Base-by-base conservation (phyloP, 2,888 invertebrate genomes). In the Xanthia togata region DNA sequence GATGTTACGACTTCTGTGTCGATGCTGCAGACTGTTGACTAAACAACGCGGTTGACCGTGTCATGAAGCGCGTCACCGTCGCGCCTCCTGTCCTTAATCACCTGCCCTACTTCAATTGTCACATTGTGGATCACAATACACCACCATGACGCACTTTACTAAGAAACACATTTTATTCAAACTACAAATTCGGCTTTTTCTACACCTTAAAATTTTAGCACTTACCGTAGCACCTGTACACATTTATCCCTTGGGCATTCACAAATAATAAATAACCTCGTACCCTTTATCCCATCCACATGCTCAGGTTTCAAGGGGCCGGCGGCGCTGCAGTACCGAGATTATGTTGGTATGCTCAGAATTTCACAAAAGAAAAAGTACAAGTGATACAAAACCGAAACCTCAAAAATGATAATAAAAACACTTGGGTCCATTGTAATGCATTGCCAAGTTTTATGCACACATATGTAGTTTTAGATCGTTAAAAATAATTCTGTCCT, bases 1-100 rank as follows among this genome's bases (percentile, higher is more conserved):
- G 92, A 91, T 92, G 92, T 70, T 76, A 64, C 59, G 41, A 71
- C 64, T 81, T 75, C 90, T 89, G 87, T 88, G 80, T 79, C 80
- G 85, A 38, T 84, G 77, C 77, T 75, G 82, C 82, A 81, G 84
- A 81, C 80, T 80, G 86, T 78, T 84, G 76, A 79, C 73, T 83
- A 78, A 84, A 81, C 70, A 74, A 74, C 77, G 41, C 68, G 73
- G 76, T 74, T 90, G 88, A 89, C 89, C 89, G 89, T 90, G 90
- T 90, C 89, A 68, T 41, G 38, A 23, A 90, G 79, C 80, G 60
- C 73, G 77, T 69, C 63, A 55, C 57, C 71, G 62, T 79, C 80
- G 83, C 75, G 69, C 63, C 72, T 77, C 47, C 69, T 76, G 76
- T 69, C 59, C 74, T 78, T 79, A 85, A 79, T 82, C 72, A 67